These are phyloP conservation scores for Pantelozetes paolii DNA, from an alignment of 2,888 invertebrate species.

Conservation along the genomic window DNA sequence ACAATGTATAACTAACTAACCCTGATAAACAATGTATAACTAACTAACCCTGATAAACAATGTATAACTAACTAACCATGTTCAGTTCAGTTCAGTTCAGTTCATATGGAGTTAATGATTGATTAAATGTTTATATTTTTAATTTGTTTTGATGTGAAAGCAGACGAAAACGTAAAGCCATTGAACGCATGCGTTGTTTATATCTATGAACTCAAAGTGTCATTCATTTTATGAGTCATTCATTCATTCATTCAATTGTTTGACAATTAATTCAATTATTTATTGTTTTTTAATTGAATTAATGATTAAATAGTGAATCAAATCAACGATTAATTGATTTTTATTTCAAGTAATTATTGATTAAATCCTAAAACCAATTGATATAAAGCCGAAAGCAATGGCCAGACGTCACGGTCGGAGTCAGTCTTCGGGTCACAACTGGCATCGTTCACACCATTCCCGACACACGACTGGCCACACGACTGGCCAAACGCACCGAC, in stretches of 20 bases:
- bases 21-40: no score
- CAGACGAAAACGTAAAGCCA: no score
- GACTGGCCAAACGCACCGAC: not conserved
- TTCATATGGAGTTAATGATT: no score
- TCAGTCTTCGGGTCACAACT: not conserved
- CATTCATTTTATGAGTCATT: constrained; percentile 9
- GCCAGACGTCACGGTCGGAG: not conserved
- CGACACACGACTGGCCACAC: not conserved
- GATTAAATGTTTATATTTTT: no score
- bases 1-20: no score
- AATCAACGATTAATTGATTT: not conserved
- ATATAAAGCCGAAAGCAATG: not conserved
- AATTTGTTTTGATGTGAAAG: no score
- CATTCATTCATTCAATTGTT: not conserved
- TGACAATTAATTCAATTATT: not conserved
- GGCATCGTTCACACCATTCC: constrained; percentile 5
- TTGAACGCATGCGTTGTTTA: not conserved
- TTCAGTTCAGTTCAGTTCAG: no score
- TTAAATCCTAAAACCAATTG: no score
- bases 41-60: no score
- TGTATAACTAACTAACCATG: no score
- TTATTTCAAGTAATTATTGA: not conserved
- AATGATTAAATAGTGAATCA: not conserved
- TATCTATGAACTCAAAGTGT: constrained; percentile 7
- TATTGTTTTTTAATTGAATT: not conserved